phyloP scores from a whole-genome alignment of 2,113 vertebrate genomes.

The Mohoua ochrocephala region DNA sequence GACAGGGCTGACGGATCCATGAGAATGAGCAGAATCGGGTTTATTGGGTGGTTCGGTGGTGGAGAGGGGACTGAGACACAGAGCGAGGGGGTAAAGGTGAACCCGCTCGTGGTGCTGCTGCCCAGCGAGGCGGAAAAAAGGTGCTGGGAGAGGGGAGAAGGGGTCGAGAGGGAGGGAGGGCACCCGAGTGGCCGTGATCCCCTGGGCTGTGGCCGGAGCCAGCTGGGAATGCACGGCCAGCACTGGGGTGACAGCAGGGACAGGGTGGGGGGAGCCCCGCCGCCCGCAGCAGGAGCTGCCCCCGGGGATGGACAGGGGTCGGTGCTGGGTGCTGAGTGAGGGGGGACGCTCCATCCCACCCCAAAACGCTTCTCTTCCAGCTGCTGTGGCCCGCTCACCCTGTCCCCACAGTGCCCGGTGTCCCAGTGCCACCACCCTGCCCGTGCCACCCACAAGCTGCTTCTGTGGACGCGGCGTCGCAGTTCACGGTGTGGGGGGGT shows the following conservation, averaged over 20 bases:
- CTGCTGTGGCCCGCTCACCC: neutral
- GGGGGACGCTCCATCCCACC: neutral
- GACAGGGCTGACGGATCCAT: neutral
- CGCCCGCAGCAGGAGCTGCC: neutral
- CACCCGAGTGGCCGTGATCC: neutral
- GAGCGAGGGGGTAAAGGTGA: neutral
- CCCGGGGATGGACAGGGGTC: neutral
- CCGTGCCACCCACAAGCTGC: rapidly evolving
- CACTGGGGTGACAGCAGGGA: neutral
- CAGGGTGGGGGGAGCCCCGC: neutral
- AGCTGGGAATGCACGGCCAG: neutral
- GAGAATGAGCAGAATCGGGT: neutral
- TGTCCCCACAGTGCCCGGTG: rapidly evolving
- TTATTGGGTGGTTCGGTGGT: neutral
- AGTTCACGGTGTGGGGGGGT: too few species aligned
- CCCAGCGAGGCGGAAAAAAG: neutral
- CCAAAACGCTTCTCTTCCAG: neutral
- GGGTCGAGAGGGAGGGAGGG: neutral
- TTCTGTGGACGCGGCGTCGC: rapidly evolving
- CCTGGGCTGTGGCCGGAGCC: neutral
- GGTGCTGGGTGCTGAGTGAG: neutral
- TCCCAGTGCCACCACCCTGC: neutral
- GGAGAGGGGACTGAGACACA: neutral
- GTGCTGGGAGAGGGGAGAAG: neutral
- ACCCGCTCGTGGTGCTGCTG: neutral